phyloP scores from a whole-genome alignment of 2,797 vertebrate species.

The Naso thynnoides region DNA sequence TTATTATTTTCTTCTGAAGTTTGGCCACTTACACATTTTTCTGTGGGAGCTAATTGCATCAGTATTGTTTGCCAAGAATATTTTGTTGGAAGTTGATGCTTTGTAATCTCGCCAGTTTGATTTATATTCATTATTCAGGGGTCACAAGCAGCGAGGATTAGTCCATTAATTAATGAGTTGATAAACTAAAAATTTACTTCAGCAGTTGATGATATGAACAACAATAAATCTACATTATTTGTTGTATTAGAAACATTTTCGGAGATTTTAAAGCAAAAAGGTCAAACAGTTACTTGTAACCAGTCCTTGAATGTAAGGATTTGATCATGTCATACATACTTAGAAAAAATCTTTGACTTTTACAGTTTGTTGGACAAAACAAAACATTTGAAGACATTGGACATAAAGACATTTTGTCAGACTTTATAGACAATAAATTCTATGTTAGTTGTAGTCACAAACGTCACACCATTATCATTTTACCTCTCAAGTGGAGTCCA shows the following conservation, averaged over 20 bases:
- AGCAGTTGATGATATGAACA: no score
- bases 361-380: no score
- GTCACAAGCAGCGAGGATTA: not conserved
- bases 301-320: not conserved
- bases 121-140: not conserved
- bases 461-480: no score
- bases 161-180: not conserved
- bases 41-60: conserved; percentile 15
- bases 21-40: conserved; percentile 7
- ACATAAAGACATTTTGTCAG: not conserved
- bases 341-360: no score
- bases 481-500: no score
- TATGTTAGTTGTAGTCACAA: no score
- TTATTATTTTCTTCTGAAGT: conserved; percentile 46
- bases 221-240: not conserved
- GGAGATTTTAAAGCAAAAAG: not conserved
- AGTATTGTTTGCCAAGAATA: not conserved
- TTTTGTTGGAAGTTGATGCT: not conserved
- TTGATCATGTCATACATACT: not conserved
- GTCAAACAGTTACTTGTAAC: not conserved
- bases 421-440: not conserved
- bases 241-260: no score
- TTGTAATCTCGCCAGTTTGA: not conserved
- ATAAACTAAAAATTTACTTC: not conserved
- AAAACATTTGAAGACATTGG: no score